Evolutionary conservation across 2,888 invertebrate genomes (phyloP), one percentile per base, ranked within the genome.

Genomic region (Seira musarum): DNA sequence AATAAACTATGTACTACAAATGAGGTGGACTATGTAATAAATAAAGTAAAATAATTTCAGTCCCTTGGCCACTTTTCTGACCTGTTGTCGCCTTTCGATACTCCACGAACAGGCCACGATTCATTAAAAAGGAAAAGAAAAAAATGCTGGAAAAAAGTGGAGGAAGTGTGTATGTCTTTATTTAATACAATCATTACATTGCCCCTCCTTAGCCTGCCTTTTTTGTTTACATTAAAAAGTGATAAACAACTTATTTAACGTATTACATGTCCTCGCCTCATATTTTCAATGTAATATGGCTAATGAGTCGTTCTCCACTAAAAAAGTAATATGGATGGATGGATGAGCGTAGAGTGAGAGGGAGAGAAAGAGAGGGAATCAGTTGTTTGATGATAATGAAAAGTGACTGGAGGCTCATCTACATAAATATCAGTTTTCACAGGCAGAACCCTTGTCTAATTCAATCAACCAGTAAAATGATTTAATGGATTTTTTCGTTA

Each of bases 391-490:
- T 57, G 57, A 57, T 57, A 57, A 57, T 57, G 57, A 57, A 57
- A 57, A 57, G 57, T 57, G 57, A 57, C 57, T 57, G 57, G 10
- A 57, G 6, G 57, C 57, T 57, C 57, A 57, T 57, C 57, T 57
- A n/a, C 57, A 57, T 57, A 57, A 57, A 57, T 57, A 57, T 57
- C 57, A 13, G 57, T 57, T 57, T n/a, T 57, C 57, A 57, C 57
- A 57, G 57, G 57, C 57, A 57, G 57, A 57, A 15, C 57, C 57
- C 57, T 57, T n/a, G 57, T 57, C 57, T 57, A 57, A 57, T 57
- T 57, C 57, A 57, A 57, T 57, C 17, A 57, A 57, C 57, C 57
- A 15, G 57, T 57, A 57, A 57, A 57, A 57, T 57, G 57, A 57
- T 57, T 57, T 57, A 57, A 57, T 57, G 57, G 57, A 57, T 57